Evolutionary conservation across 1,140 invertebrate species (phyloP).

Genomic region (Pseudomyrmex concolor): DNA sequence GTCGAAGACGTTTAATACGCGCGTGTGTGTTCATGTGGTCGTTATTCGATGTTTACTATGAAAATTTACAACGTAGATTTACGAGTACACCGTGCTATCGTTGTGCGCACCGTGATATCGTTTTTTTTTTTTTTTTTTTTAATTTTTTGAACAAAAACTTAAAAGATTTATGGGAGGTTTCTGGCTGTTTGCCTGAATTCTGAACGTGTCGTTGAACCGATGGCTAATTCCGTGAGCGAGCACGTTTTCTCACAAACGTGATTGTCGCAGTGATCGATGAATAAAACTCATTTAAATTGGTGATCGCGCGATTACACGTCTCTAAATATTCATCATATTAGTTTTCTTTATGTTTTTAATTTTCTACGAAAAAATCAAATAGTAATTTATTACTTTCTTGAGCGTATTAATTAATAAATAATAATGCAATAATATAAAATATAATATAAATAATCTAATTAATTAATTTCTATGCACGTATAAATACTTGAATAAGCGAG

Average conservation of each 20-base stretch:
- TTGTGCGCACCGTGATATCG: not conserved
- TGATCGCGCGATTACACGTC: not conserved
- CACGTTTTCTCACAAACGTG: slow-evolving; percentile 17
- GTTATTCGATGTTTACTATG: slow-evolving; percentile 59
- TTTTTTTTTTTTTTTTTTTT: not conserved
- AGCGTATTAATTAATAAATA: too few species aligned
- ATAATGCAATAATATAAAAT: too few species aligned
- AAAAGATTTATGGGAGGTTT: not conserved
- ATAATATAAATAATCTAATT: too few species aligned
- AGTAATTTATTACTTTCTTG: too few species aligned
- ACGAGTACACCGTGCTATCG: not conserved
- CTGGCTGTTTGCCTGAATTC: not conserved
- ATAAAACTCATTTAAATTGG: slow-evolving; percentile 8
- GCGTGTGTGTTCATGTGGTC: slow-evolving; percentile 19
- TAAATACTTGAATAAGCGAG: not conserved
- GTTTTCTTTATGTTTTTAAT: too few species aligned
- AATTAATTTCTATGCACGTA: too few species aligned
- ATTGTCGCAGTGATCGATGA: not conserved
- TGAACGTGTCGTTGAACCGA: slow-evolving; percentile 13
- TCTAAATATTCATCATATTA: not conserved
- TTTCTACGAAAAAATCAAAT: too few species aligned
- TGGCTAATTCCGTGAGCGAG: not conserved
- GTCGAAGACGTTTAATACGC: not conserved
- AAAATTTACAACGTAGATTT: slow-evolving; percentile 60
- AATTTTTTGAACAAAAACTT: slow-evolving; percentile 21